Conservation (phyloP, 2,888 invertebrate species). For the Acanthosepion pharaonis region DNA sequence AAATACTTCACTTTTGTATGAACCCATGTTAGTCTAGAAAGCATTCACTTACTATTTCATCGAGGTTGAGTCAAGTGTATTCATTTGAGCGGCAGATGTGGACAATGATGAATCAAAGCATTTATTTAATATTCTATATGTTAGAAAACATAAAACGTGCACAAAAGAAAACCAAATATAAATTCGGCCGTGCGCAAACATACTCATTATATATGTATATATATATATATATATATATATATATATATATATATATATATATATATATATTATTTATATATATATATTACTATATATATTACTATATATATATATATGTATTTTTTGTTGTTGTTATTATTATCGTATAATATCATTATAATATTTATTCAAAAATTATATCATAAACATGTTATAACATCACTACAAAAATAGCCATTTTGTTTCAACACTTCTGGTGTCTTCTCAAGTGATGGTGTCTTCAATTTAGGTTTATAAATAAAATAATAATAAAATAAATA, state of each 20-base stretch:
- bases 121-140: background rate
- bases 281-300: background rate
- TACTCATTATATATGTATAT: background rate
- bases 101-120: background rate
- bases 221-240: too few species aligned
- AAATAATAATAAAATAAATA: too few species aligned
- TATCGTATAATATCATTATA: too few species aligned
- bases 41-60: background rate
- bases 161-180: background rate
- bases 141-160: background rate
- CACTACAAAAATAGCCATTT: too few species aligned
- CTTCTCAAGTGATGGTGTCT: too few species aligned
- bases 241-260: background rate
- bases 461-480: too few species aligned
- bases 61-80: background rate
- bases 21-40: background rate
- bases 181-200: background rate
- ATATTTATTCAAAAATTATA: too few species aligned
- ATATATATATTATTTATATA: background rate
- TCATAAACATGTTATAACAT: too few species aligned
- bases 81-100: slow-evolving; percentile 11
- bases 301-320: background rate
- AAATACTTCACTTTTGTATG: background rate
- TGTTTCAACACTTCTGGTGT: too few species aligned
- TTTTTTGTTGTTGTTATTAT: background rate